phyloP scores from a whole-genome alignment of 2,113 vertebrate genomes.

The Octodon degus region DNA sequence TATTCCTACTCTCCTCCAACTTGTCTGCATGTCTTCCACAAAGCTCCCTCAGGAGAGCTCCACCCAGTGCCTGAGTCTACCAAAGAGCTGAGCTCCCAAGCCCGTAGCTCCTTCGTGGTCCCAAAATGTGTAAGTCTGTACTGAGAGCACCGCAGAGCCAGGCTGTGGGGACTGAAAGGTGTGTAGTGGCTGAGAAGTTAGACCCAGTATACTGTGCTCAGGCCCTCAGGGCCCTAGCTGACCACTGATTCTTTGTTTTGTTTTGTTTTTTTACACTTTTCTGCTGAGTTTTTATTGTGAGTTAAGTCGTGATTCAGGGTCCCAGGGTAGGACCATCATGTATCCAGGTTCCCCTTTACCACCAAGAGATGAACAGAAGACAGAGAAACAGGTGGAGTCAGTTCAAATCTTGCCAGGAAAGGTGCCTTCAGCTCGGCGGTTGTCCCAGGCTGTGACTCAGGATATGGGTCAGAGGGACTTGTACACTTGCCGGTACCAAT shows the following conservation, averaged over 20 bases:
- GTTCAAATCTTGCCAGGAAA: too few relatives aligned
- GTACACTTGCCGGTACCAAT: too few relatives aligned
- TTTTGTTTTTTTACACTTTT: too few relatives aligned
- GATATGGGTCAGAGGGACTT: too few relatives aligned
- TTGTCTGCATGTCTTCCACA: background rate
- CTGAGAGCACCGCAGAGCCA: background rate
- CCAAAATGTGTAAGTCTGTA: background rate
- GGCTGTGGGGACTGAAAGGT: background rate
- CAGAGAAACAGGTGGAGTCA: too few relatives aligned
- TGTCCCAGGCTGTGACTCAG: too few relatives aligned
- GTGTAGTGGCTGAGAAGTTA: background rate
- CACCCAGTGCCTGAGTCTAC: background rate
- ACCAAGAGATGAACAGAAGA: too few relatives aligned
- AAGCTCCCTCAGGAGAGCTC: background rate
- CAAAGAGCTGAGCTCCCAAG: background rate
- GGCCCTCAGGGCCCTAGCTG: background rate
- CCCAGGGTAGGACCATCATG: too few relatives aligned
- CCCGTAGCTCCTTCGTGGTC: background rate
- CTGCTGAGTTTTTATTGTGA: too few relatives aligned
- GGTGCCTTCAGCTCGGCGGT: too few relatives aligned
- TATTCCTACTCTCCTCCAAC: background rate
- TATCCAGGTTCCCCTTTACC: too few relatives aligned
- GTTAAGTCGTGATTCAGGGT: too few relatives aligned
- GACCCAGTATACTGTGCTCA: background rate
- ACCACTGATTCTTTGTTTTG: background rate